Percentiles rank a stretch among this genome's conserved stretches.
Evolutionary conservation across 1,140 invertebrate genomes (phyloP).

Genomic region (Aphelinus atriplicis): DNA sequence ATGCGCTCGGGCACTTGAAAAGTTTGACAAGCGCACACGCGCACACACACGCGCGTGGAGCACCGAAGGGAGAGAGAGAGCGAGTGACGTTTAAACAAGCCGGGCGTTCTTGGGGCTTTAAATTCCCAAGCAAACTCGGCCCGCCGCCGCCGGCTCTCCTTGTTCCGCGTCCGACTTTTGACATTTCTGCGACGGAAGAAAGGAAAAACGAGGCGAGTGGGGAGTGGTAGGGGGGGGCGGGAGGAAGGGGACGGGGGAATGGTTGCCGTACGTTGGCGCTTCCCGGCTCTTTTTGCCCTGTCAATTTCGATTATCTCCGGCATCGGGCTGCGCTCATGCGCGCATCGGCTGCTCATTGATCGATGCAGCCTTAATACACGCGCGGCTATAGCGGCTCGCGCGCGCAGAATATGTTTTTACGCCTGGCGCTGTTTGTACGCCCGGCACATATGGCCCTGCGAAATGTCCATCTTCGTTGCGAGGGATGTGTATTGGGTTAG

Average conservation of each 20-base stretch:
- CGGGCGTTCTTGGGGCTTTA: slow-evolving; percentile 20
- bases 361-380: no score
- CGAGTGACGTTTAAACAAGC: slow-evolving; percentile 35
- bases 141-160: slow-evolving; percentile 15
- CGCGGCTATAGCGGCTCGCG: no score
- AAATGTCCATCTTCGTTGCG: no score
- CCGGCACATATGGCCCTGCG: no score
- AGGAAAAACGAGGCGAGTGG: not conserved
- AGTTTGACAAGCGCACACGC: no score
- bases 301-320: slow-evolving; percentile 23
- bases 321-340: not conserved
- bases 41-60: no score
- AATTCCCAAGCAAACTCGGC: slow-evolving; percentile 26
- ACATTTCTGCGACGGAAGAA: slow-evolving; percentile 34
- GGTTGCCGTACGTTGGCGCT: slow-evolving; percentile 1
- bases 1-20: no score
- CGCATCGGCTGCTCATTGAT: no score
- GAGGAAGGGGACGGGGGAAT: not conserved
- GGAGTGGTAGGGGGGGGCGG: not conserved
- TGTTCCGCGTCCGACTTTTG: slow-evolving; percentile 28
- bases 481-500: no score
- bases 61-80: not conserved
- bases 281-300: slow-evolving; percentile 22
- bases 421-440: no score
- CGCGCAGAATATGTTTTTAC: no score